phyloP scores from a whole-genome alignment of 2,113 vertebrate genomes.

The Calyptomena viridis region DNA sequence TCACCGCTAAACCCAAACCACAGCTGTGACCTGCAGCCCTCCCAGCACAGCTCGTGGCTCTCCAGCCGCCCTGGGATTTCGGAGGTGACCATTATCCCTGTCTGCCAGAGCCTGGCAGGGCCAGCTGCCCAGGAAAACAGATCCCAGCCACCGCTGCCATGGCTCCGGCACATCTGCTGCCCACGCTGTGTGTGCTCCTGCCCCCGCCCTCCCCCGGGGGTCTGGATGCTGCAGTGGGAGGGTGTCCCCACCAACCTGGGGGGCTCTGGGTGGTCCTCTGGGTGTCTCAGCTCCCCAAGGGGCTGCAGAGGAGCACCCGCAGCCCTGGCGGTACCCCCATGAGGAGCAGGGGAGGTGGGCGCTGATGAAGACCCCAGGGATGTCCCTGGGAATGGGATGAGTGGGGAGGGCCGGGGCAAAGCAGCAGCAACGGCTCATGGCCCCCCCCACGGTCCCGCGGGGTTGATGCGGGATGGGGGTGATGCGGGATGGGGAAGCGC shows the following conservation, averaged over 20 bases:
- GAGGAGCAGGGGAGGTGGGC: not conserved
- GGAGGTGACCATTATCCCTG: not conserved
- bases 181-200: not conserved
- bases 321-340: rapidly evolving
- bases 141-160: rapidly evolving
- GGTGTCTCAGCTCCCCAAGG: not conserved
- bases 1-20: not conserved
- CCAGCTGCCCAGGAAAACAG: not conserved
- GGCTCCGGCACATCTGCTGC: not conserved
- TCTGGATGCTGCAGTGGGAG: rapidly evolving
- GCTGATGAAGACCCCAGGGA: not conserved
- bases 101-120: not conserved
- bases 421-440: not conserved
- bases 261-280: not conserved
- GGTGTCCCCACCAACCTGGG: not conserved
- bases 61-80: not conserved
- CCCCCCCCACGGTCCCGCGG: not conserved
- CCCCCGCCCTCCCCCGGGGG: not conserved
- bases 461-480: no score
- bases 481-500: not conserved
- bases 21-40: not conserved
- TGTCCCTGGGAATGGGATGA: no score
- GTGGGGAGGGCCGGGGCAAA: no score
- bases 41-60: rapidly evolving
- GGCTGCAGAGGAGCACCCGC: no score